Base-by-base conservation (phyloP, 2,113 vertebrate species). In the Sinocyclocheilus maitianheensis region DNA sequence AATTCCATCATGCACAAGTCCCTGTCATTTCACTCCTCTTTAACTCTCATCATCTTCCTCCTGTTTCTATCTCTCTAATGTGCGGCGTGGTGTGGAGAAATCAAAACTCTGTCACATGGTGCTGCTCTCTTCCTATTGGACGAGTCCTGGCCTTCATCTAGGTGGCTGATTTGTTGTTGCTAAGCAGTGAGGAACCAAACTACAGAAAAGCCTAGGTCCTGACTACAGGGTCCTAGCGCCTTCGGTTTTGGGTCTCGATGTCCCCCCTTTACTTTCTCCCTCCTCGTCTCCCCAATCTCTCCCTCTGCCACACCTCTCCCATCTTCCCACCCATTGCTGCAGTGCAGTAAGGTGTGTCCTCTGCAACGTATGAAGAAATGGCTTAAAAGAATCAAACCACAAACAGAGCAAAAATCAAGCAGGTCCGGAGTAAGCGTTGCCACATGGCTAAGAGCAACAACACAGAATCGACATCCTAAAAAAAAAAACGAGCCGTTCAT, bases 81-180 rank as follows among this genome's bases (percentile, higher is more conserved):
- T 75, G 48, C 75, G 69, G 48, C 71, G 55, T 65, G 79, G 77
- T 88, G 93, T 92, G 89, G 92, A 92, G 86, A 93, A 95, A 94
- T 95, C 93, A 93, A 95, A 94, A 95, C 93, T 93, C 90, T 85
- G 88, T 93, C 92, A 93, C 94, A 92, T 93, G 92, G 90, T 83
- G 5, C 91, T 93, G 89, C 84, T 7, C 88, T 55, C 30, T 0
- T 55, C 92, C 72, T 43, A 95, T 95, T 94, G 94, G 94, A 90
- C 2, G 85, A 13, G 55, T 62, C 0, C 87, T 87, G 37, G 88
- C 90, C 88, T 89, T 3, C 86, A 90, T 90, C 86, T 78, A 11
- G 46, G 53, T 84, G 90, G 93, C 89, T 88, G 90, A 95, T 95
- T 96, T 84, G 95, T 95, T 96, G 95, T 96, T 96, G 95, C 95